These are phyloP conservation scores for Thunnus albacares DNA, from an alignment of 2,797 vertebrate genomes.

Conservation along the genomic window DNA sequence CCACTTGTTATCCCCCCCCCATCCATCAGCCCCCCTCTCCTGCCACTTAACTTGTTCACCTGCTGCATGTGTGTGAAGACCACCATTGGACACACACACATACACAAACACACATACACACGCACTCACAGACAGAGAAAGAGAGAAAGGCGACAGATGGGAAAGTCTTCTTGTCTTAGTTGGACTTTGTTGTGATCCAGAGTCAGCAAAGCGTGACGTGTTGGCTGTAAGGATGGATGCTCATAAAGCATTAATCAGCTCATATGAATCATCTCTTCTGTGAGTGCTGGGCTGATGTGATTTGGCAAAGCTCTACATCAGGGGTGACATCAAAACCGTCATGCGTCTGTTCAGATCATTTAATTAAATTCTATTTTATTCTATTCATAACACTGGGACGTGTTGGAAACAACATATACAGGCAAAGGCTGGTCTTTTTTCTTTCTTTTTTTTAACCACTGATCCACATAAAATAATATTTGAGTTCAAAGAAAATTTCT, in stretches of 20 bases:
- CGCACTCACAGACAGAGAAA: slow-evolving; percentile 10
- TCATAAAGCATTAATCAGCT: slow-evolving; percentile 16
- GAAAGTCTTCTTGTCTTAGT: background rate
- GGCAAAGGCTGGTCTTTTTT: background rate
- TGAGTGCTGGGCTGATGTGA: background rate
- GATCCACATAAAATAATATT: background rate
- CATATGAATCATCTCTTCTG: slow-evolving; percentile 1
- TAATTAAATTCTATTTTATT: background rate
- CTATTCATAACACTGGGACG: background rate
- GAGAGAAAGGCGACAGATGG: background rate
- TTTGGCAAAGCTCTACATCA: too few species aligned
- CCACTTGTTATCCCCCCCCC: slow-evolving; percentile 68
- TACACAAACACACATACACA: slow-evolving; percentile 18
- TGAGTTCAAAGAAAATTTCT: background rate
- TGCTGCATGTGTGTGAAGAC: slow-evolving; percentile 17
- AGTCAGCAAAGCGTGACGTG: slow-evolving; percentile 26
- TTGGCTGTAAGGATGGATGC: background rate
- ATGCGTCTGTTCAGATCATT: background rate
- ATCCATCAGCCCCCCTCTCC: slow-evolving; percentile 6
- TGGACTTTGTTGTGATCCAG: background rate
- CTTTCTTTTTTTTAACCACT: too few species aligned
- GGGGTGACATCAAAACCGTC: background rate
- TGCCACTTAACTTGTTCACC: slow-evolving; percentile 43
- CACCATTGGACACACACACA: slow-evolving; percentile 28
- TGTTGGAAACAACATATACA: too few species aligned